Evolutionary conservation across 2,113 vertebrate genomes (phyloP).

Genomic region (Petrocephalus zakoni): DNA sequence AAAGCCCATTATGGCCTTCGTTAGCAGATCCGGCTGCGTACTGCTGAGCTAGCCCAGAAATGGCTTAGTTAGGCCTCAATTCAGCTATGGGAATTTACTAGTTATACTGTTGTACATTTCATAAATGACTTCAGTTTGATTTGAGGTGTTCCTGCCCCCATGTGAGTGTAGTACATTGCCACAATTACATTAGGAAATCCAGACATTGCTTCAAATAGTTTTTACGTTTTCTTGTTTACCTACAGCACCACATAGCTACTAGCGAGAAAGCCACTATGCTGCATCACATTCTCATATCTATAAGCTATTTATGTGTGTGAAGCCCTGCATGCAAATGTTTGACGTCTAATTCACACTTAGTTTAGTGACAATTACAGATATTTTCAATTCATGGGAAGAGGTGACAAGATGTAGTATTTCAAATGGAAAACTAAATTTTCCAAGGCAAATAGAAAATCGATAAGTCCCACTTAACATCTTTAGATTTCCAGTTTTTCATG

Average conservation of each 20-base stretch:
- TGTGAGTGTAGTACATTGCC: background rate
- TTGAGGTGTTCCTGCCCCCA: background rate
- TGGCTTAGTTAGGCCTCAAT: background rate
- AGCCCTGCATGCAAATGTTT: background rate
- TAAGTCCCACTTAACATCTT: background rate
- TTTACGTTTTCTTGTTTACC: background rate
- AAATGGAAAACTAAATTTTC: background rate
- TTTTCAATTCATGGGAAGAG: background rate
- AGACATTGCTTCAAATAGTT: background rate
- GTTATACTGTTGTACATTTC: background rate
- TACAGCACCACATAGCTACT: background rate
- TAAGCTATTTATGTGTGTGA: background rate
- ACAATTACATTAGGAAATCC: background rate
- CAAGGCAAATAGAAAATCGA: background rate
- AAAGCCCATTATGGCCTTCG: conserved; percentile 52
- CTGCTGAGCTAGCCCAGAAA: no score
- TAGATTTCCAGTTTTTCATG: no score
- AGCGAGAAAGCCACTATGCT: background rate
- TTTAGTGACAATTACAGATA: background rate
- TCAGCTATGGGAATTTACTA: background rate
- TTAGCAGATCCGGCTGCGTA: no score
- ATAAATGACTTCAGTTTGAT: background rate
- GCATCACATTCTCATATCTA: background rate
- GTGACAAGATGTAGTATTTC: background rate
- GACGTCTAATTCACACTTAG: background rate